Base-by-base conservation (phyloP, 2,888 invertebrate species). In the Deilephila elpenor region DNA sequence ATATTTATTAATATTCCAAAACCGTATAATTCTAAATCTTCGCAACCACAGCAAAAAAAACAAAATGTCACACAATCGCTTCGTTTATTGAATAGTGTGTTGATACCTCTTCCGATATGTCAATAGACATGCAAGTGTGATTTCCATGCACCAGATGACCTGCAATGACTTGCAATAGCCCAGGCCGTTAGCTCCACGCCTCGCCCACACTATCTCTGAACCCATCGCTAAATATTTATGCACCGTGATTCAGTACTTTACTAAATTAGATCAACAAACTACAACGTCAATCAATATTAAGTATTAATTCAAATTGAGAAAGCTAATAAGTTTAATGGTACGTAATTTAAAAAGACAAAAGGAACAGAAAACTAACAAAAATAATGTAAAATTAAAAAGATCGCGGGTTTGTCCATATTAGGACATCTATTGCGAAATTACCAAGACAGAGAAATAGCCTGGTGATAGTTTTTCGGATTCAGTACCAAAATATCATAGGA, bases 141-240 rank as follows among this genome's bases (percentile, higher is more conserved):
- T 67, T 56, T 56, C 56, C 56, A 56, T 44, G 44, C 25, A 44
- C 44, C 17, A 11, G 25, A 51, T 67, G 67, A 67, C 67, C 51
- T 67, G 67, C 67, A 25, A 67, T 67, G 67, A 67, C 67, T 44
- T 62, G 62, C 62, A 62, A 7, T 62, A 62, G 61, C 19, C 61
- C 19, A 17, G 17, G 44, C 51, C 67, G 67, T 67, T 67, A 44
- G n/a, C 67, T 51, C 25, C 25, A 51, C 6, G 25, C 44, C 51
- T 67, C 67, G 67, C 44, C 67, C 44, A 25, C 67, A 51, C 14
- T 67, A 51, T 62, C 62, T 67, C 25, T 67, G 67, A 67, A 67
- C 67, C 67, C 51, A 51, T 67, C 67, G 44, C 67, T 14, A 44
- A 67, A 67, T 67, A 67, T 67, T 67, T 51, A 67, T 51, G 20